Evolutionary conservation across 64 coral and sea anemone species (phyloP), one percentile per base, ranked within the genome.

Genomic region (Montipora efflorescens): DNA sequence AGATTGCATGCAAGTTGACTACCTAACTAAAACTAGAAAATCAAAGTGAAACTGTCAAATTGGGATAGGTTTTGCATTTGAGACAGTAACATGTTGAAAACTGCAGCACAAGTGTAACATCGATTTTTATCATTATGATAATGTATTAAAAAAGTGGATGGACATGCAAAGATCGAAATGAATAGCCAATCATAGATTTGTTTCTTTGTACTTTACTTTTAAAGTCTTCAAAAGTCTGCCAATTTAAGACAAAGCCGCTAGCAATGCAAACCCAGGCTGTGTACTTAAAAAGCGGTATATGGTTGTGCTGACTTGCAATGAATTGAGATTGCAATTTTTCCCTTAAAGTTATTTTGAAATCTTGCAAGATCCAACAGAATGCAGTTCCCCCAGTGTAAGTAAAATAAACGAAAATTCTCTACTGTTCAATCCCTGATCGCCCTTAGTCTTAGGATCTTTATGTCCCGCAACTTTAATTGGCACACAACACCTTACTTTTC

Each of bases 401-500:
- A 81, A 21, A 53, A 80, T 62, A 47, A 90, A 70, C 15, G 89
- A 80, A n/a, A 75, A 90, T 25, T 51, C 47, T 72, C 47, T 81
- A 28, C 61, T 90, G 62, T 74, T 90, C 22, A 90, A 72, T 48
- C 77, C 76, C 18, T 47, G 78, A n/a, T 66, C 68, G 10, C 76
- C 89, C 28, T 81, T 90, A 13, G 64, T 62, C 22, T 47, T 81
- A 4, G 61, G 71, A 2, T 78, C 20, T 81, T 90, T 90, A 53
- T 90, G 64, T 51, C 59, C 89, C 28, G 88, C 76, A 4, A 90
- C 23, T 59, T 59, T 10, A 45, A 7, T 43, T 47, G 88, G 88
- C 62, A 90, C 76, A 0, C 43, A 70, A 20, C 89, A 90, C 53
- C 89, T 90, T 5, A 81, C 47, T 73, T 90, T 90, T 51, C 89